Evolutionary conservation across 2,797 vertebrate species (phyloP), one percentile per base, ranked within the genome.

Genomic region (Enteromius argenteus): DNA sequence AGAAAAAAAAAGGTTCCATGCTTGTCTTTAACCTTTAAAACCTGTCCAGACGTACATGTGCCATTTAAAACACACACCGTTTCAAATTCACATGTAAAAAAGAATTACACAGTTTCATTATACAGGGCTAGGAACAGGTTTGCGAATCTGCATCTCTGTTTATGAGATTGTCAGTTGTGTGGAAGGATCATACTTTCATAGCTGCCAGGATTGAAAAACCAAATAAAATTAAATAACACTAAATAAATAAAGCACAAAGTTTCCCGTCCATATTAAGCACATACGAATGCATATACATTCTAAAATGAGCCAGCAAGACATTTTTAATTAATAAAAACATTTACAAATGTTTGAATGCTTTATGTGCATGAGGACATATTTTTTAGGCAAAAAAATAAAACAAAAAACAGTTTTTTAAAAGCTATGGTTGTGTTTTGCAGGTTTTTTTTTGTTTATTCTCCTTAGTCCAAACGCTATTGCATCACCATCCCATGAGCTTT

Each of bases 131-230:
- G 3, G 8, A 56, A 42, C 37, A 80, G 2, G 3, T 39, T 14
- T 49, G 32, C 7, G 13, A 19, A 13, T 53, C 32, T 27, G 7
- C 68, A 35, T 69, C 37, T 69, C 15, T 8, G 14, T 80, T 58
- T 69, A 69, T 35, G 56, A 81, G 42, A 82, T 51, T 74, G 56
- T 74, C 69, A 49, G 42, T 39, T 66, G 60, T 39, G 30, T 66
- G 56, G 56, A 82, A 56, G 42, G 56, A 74, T 74, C 23, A 51
- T 13, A 64, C 21, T 51, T 74, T 39, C 2, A 74, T 82, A 82
- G 80, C 80, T 82, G 71, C 80, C 71, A 64, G 42, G 49, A 64
- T 64, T 21, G 1, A 37, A 75, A 1, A 82, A 74, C 53, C 4
- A 37, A 74, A 82, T 46, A 13, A 51, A 60, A 49, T 66, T 35